A percentile compares a stretch with the other conserved stretches of the same genome.
Conservation (phyloP, 2,797 vertebrate species). For the Micromesistius poutassou region DNA sequence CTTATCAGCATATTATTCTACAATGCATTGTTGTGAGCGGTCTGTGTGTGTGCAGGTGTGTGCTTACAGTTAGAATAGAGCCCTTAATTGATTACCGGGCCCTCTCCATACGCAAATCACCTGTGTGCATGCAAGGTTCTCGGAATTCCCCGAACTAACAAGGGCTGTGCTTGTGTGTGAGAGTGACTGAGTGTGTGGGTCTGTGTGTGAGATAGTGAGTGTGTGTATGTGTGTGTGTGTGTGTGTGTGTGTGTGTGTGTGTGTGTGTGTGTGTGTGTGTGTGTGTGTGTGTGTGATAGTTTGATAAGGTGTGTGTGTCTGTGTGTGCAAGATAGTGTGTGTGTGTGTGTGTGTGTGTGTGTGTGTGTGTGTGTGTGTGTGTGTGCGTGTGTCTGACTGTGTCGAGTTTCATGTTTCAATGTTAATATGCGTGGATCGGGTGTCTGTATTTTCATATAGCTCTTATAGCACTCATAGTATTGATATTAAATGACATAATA, state of each 20-base stretch:
- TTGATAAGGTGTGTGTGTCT: conserved; percentile 11
- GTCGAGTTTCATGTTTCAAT: neutral
- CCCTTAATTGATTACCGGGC: conserved; percentile 53
- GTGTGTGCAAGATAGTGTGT: conserved; percentile 5
- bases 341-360: conserved; percentile 14
- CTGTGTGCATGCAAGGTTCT: conserved; percentile 49
- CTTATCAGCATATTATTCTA: neutral
- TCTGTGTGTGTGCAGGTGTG: conserved; percentile 31
- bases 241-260: conserved; percentile 16
- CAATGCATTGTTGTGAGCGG: neutral
- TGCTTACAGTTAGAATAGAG: conserved; percentile 73
- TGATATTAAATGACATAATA: too few species aligned
- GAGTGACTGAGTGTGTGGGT: conserved; percentile 20
- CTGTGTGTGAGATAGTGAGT: neutral
- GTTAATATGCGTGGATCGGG: neutral
- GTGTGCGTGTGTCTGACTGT: neutral
- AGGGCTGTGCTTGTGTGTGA: conserved; percentile 15
- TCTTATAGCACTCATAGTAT: neutral
- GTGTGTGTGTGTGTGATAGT: conserved; percentile 5
- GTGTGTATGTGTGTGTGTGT: conserved; percentile 3
- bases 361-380: neutral
- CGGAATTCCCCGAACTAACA: conserved; percentile 60
- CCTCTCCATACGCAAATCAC: conserved; percentile 66
- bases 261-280: neutral
- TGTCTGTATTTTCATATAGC: neutral